A percentile compares a stretch with the other conserved stretches of the same genome.
phyloP scores from a whole-genome alignment of 2,888 invertebrate species.

The Gastrophysa polygoni region DNA sequence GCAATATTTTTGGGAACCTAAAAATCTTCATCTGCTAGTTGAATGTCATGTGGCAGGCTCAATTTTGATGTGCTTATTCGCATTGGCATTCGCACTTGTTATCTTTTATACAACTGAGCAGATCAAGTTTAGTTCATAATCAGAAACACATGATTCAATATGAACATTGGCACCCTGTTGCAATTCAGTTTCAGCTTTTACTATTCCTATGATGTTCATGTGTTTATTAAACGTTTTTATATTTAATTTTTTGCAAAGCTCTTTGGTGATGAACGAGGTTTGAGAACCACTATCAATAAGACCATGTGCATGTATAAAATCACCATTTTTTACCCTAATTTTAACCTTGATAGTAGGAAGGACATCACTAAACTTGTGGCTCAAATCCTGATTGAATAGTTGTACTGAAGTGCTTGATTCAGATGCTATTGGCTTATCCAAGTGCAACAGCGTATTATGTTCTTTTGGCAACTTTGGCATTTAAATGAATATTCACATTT shows the following conservation, averaged over 20 bases:
- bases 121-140: neutral
- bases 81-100: neutral
- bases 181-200: neutral
- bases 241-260: neutral
- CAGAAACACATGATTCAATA: neutral
- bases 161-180: neutral
- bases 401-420: neutral
- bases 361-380: neutral
- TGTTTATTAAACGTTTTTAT: neutral
- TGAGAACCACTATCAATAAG: constrained; percentile 15
- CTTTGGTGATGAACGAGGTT: constrained; percentile 8
- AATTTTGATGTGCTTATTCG: neutral
- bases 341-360: neutral
- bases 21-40: neutral
- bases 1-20: neutral
- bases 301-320: neutral
- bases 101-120: constrained; percentile 6
- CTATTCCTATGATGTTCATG: constrained; percentile 1
- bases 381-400: neutral
- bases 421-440: neutral
- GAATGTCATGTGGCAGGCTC: neutral
- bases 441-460: constrained; percentile 10
- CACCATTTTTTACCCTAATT: neutral
- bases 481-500: constrained; percentile 12
- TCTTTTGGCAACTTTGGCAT: constrained; percentile 7